Conservation (phyloP, 2,888 invertebrate species). For the Ectropis crepuscularia region DNA sequence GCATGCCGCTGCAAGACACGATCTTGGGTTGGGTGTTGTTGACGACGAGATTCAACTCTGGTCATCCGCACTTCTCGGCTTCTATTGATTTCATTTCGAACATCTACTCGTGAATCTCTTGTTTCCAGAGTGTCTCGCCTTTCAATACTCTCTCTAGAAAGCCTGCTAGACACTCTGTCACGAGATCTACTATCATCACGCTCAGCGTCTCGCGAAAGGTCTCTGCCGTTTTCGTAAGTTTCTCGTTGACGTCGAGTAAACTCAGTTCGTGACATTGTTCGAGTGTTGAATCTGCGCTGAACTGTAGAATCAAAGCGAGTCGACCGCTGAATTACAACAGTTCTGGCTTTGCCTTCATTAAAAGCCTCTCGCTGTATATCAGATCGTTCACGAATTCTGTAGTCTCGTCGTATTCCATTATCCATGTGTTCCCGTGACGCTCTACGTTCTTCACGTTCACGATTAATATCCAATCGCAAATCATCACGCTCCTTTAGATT, state of each 20-base stretch:
- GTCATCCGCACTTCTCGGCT: constrained; percentile 13
- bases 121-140: constrained; percentile 14
- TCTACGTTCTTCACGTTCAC: constrained; percentile 16
- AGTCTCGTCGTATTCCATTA: neutral
- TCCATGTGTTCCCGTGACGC: constrained; percentile 3
- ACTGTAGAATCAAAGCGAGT: constrained; percentile 3
- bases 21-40: neutral
- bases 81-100: constrained; percentile 12
- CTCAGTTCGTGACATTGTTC: constrained; percentile 5
- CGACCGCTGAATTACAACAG: neutral
- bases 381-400: constrained; percentile 8
- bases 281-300: constrained; percentile 7
- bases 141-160: constrained; percentile 21
- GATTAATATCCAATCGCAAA: constrained; percentile 4
- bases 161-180: constrained; percentile 5
- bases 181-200: constrained; percentile 13
- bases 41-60: constrained; percentile 15
- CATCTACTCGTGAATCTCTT: constrained; percentile 16
- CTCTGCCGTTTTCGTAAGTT: constrained; percentile 12
- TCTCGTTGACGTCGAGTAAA: constrained; percentile 11
- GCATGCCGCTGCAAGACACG: constrained; percentile 5
- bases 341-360: constrained; percentile 5
- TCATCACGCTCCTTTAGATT: constrained; percentile 6
- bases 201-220: constrained; percentile 7
- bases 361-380: neutral